Percentiles rank a stretch among this genome's conserved stretches.
These are phyloP conservation scores for Cheilosia vernalis DNA, from an alignment of 2,888 invertebrate genomes.

Conservation along the genomic window DNA sequence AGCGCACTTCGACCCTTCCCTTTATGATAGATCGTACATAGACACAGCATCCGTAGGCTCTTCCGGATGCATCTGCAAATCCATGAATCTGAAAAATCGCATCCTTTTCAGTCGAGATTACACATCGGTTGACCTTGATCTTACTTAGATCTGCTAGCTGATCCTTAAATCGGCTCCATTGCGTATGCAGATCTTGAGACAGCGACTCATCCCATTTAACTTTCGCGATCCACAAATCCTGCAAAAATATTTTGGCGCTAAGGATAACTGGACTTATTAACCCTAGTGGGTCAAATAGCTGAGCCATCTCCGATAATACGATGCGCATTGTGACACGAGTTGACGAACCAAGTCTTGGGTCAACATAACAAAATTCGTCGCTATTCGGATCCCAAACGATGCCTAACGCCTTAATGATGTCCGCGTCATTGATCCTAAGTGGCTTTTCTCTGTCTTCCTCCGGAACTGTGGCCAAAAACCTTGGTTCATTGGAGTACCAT, in stretches of 20 bases:
- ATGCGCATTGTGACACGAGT: slow-evolving; percentile 21
- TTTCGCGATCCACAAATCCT: slow-evolving; percentile 47
- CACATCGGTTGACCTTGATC: too few relatives aligned
- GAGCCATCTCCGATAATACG: slow-evolving; percentile 44
- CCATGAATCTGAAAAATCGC: too few relatives aligned
- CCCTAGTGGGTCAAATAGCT: slow-evolving; percentile 50
- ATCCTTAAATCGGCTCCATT: too few relatives aligned
- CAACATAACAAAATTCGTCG: slow-evolving; percentile 16
- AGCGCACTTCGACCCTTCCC: neutral
- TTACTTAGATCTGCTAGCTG: too few relatives aligned
- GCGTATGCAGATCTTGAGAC: slow-evolving; percentile 1
- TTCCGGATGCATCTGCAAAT: neutral
- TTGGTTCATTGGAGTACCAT: slow-evolving; percentile 22
- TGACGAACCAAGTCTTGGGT: neutral
- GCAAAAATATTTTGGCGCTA: slow-evolving; percentile 39
- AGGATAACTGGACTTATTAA: slow-evolving; percentile 40
- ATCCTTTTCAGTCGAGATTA: too few relatives aligned
- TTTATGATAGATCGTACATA: neutral
- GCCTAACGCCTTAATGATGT: slow-evolving; percentile 32
- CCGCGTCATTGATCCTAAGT: slow-evolving; percentile 28
- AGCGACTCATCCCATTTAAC: slow-evolving; percentile 40
- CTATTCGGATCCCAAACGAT: slow-evolving; percentile 1
- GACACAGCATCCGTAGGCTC: neutral
- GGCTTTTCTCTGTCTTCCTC: neutral
- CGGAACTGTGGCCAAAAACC: slow-evolving; percentile 5